These are phyloP conservation scores for Murina feae DNA, from an alignment of 2,113 vertebrate species.

Conservation along the genomic window DNA sequence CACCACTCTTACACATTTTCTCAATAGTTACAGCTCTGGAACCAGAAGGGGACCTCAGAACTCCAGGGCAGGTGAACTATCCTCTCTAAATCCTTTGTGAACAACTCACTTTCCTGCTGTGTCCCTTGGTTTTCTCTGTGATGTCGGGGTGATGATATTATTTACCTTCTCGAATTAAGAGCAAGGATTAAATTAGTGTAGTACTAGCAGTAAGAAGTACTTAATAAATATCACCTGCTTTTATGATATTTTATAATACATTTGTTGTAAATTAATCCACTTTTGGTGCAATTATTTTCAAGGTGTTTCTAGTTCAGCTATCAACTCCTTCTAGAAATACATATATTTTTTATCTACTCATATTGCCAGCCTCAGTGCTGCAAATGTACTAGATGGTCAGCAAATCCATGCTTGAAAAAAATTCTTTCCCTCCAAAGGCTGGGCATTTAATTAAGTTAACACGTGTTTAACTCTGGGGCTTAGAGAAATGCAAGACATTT, in stretches of 20 bases:
- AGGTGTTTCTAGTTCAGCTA: neutral
- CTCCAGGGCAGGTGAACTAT: neutral
- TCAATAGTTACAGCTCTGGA: neutral
- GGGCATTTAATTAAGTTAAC: conserved; percentile 5
- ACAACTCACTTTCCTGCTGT: neutral
- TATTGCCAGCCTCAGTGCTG: neutral
- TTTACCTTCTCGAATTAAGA: neutral
- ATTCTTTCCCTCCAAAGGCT: neutral
- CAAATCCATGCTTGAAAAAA: neutral
- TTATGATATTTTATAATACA: neutral
- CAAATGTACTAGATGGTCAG: neutral
- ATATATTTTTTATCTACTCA: neutral
- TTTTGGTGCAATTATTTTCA: neutral
- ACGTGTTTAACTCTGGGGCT: neutral
- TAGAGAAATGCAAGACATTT: conserved; percentile 3
- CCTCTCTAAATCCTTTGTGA: neutral
- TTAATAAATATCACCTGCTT: neutral
- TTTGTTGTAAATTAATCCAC: neutral
- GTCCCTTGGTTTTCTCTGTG: neutral
- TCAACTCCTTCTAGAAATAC: neutral
- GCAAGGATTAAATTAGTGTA: neutral
- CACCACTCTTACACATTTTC: neutral
- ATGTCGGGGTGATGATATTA: neutral
- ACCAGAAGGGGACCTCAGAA: neutral
- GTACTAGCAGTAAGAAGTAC: neutral